A percentile compares a stretch with the other conserved stretches of the same genome.
Conservation (phyloP, 2,888 invertebrate species). For the Allygus modestus region DNA sequence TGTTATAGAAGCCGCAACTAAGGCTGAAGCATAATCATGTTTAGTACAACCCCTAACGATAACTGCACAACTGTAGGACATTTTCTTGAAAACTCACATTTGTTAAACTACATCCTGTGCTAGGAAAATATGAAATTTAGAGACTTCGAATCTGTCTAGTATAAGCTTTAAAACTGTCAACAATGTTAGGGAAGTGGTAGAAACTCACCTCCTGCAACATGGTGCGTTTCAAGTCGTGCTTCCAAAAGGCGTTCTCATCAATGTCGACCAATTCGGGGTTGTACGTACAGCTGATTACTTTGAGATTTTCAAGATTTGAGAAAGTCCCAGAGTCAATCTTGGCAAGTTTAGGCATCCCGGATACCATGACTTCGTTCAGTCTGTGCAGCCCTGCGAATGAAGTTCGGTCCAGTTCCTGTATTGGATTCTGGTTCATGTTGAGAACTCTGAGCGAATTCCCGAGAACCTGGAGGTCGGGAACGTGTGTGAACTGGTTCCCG, state of each 20-base stretch:
- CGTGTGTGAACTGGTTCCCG: constrained; percentile 50
- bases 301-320: constrained; percentile 41
- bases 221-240: background rate
- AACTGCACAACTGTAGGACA: too few relatives aligned
- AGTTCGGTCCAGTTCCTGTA: constrained; percentile 37
- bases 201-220: constrained; percentile 36
- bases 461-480: constrained; percentile 39
- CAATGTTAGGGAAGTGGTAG: too few relatives aligned
- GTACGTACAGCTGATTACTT: constrained; percentile 56
- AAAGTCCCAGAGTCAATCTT: constrained; percentile 40
- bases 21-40: too few relatives aligned
- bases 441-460: constrained; percentile 22
- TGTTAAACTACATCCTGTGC: too few relatives aligned
- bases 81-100: too few relatives aligned
- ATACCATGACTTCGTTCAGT: constrained; percentile 35
- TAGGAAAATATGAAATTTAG: too few relatives aligned
- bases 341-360: constrained; percentile 49
- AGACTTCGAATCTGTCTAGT: too few relatives aligned
- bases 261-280: constrained; percentile 47
- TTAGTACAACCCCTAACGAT: too few relatives aligned
- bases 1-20: too few relatives aligned
- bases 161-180: too few relatives aligned
- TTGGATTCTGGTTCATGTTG: constrained; percentile 59
- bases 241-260: constrained; percentile 51
- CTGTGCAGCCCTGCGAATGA: constrained; percentile 52